phyloP scores from a whole-genome alignment of 2,888 invertebrate species.

The Ariolimax columbianus region DNA sequence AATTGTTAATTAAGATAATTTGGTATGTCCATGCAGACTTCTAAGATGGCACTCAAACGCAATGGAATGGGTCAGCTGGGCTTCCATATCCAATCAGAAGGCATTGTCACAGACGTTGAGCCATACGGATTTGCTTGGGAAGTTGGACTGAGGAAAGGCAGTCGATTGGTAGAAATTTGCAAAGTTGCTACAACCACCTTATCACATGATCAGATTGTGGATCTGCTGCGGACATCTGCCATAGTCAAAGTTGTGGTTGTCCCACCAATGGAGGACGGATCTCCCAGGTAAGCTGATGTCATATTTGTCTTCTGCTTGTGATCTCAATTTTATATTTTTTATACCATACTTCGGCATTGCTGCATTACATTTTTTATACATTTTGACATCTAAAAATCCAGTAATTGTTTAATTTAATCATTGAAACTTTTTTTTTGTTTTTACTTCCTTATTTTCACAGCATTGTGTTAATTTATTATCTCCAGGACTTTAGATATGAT shows the following conservation, averaged over 20 bases:
- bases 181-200: conserved; percentile 92
- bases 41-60: conserved; percentile 89
- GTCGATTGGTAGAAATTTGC: conserved; percentile 93
- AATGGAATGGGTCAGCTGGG: conserved; percentile 91
- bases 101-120: conserved; percentile 95
- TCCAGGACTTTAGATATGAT: background rate
- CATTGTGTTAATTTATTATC: background rate
- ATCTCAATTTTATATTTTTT: background rate
- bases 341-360: too few species aligned
- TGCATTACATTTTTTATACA: too few species aligned
- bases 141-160: conserved; percentile 93
- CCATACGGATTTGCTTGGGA: conserved; percentile 81
- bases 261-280: conserved; percentile 86
- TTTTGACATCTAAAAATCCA: background rate
- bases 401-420: background rate
- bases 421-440: background rate
- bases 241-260: conserved; percentile 91
- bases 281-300: conserved; percentile 80
- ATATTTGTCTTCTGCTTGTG: background rate
- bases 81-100: conserved; percentile 90
- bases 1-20: too few species aligned
- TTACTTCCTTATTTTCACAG: background rate
- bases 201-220: conserved; percentile 94
- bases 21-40: conserved; percentile 80
- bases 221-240: conserved; percentile 91